Base-by-base conservation (phyloP, 2,888 invertebrate genomes). In the Tortricodes alternella region DNA sequence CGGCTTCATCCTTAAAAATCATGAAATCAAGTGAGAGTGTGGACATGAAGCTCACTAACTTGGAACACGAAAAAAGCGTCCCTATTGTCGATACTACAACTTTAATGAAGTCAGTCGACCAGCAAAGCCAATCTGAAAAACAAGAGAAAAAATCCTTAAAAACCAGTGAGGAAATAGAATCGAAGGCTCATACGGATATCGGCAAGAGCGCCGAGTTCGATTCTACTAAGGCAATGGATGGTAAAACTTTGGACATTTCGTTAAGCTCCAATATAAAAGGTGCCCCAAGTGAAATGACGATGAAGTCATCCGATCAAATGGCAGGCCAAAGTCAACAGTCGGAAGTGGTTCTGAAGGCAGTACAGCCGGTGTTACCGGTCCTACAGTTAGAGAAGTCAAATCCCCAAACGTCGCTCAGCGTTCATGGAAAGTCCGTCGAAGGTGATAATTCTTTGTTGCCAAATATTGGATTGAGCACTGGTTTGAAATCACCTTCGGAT, bases 401-500 rank as follows among this genome's bases (percentile, higher is more conserved):
- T 5, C 41, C 43, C n/a, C 23, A 37, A 37, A 39, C 13, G 19
- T 51, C 53, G 13, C 19, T 21, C 5, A 52, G 35, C 39, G 51
- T 15, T 23, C 52, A 43, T 11, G 57, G 70, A 15, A 79, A 80
- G 46, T 62, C 74, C 27, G 66, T 74, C 27, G 75, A 80, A 48
- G 62, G 74, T 46, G 81, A 76, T 32, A 67, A 62, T 44, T 60
- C 64, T 15, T 68, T 78, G 66, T 69, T 71, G 43, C 66, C 73
- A 16, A 72, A 67, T 29, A 70, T 75, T 58, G 71, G 63, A 15
- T 76, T 79, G 76, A 75, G 76, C 50, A 19, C 53, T 16, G 81
- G 80, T 4, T 67, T 71, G 8, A 62, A 73, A 34, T 76, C 63
- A 34, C 72, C 69, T 55, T 61, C 68, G 24, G 66, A 64, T 18